Evolutionary conservation across 1,140 invertebrate species (phyloP).

Genomic region (Anoplolepis gracilipes): DNA sequence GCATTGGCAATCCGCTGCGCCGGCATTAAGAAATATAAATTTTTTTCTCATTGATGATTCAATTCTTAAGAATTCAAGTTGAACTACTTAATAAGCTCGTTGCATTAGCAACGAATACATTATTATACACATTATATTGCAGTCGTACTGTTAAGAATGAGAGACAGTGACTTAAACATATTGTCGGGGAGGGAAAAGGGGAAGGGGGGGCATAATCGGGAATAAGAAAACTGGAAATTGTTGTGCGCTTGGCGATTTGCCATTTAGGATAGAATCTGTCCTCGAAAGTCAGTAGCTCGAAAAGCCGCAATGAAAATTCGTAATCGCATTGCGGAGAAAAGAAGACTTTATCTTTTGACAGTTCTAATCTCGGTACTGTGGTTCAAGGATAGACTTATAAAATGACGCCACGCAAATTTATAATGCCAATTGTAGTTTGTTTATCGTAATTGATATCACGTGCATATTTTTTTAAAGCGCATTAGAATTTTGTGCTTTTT

Average conservation of each 20-base stretch:
- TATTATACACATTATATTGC: not conserved
- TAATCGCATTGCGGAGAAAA: conserved; percentile 27
- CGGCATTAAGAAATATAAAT: conserved; percentile 25
- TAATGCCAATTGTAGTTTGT: not conserved
- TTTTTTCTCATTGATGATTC: conserved; percentile 5
- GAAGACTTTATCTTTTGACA: conserved; percentile 51
- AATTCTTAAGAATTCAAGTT: conserved; percentile 16
- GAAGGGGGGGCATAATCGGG: conserved; percentile 5
- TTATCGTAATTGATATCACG: conserved; percentile 18
- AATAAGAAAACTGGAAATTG: conserved; percentile 28
- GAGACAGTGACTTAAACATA: conserved; percentile 52
- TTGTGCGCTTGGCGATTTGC: conserved; percentile 44
- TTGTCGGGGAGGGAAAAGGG: not conserved
- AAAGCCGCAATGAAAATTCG: conserved; percentile 52
- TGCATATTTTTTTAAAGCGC: not conserved
- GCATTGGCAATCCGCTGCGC: not conserved
- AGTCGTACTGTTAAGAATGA: conserved; percentile 1
- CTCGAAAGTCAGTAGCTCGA: not conserved
- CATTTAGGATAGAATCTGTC: conserved; percentile 29
- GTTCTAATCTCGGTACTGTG: conserved; percentile 10
- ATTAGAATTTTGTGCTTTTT: not conserved
- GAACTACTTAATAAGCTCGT: conserved; percentile 21
- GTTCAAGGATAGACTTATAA: conserved; percentile 18
- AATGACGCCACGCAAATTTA: conserved; percentile 32
- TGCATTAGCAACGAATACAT: conserved; percentile 10